These are phyloP conservation scores for Pelodiscus sinensis DNA, from an alignment of 2,113 vertebrate species.

Conservation along the genomic window DNA sequence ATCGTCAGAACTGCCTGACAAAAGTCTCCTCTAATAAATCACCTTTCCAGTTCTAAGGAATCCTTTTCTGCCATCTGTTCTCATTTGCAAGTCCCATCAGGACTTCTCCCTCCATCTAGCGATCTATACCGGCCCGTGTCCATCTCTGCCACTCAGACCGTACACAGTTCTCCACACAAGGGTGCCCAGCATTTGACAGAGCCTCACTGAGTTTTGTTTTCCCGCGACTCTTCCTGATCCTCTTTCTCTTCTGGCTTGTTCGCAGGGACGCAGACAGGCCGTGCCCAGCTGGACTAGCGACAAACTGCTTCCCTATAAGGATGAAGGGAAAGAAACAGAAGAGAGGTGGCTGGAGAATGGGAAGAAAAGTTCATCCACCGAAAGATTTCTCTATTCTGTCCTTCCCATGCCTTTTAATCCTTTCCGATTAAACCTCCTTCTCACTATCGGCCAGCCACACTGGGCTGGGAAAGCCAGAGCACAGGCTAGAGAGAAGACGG, in stretches of 20 bases:
- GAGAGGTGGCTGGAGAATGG: not conserved
- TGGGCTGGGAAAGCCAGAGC: not conserved
- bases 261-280: not conserved
- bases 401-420: not conserved
- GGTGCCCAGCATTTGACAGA: not conserved
- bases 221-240: not conserved
- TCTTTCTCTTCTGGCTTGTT: not conserved
- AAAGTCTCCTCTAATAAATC: not conserved
- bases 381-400: not conserved
- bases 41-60: not conserved
- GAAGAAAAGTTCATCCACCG: not conserved
- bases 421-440: not conserved
- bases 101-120: not conserved
- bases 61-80: not conserved
- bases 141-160: not conserved
- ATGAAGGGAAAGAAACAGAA: not conserved
- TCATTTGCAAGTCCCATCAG: not conserved
- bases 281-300: not conserved
- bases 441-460: not conserved
- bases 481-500: not conserved
- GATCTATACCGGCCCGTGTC: not conserved
- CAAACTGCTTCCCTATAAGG: not conserved
- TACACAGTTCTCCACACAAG: not conserved
- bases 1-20: not conserved
- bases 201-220: not conserved